A percentile compares a stretch with the other conserved stretches of the same genome.
Conservation (phyloP, 2,888 invertebrate species). For the Drosophila borborema region DNA sequence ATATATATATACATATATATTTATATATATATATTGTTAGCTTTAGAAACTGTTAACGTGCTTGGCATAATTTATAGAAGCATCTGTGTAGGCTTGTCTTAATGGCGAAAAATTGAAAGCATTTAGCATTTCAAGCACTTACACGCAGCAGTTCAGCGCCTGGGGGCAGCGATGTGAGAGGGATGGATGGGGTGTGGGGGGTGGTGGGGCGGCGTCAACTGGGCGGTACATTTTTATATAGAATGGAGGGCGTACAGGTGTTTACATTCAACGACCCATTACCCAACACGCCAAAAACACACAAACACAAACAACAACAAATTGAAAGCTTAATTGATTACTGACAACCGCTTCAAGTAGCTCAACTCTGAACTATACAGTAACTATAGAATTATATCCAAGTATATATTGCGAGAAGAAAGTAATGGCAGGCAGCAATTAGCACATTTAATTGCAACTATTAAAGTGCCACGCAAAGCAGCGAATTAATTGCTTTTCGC, state of each 20-base stretch:
- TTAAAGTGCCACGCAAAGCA: slow-evolving; percentile 44
- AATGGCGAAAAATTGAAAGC: slow-evolving; percentile 75
- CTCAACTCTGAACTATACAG: slow-evolving; percentile 12
- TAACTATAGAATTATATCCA: background rate
- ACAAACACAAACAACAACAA: slow-evolving; percentile 27
- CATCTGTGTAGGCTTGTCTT: slow-evolving; percentile 80
- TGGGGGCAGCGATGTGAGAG: background rate
- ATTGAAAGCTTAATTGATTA: slow-evolving; percentile 70
- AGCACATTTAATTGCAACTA: slow-evolving; percentile 65
- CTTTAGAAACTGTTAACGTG: slow-evolving; percentile 57
- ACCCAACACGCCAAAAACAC: slow-evolving; percentile 40
- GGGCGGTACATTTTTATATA: background rate
- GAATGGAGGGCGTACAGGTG: slow-evolving; percentile 29
- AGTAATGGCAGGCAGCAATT: slow-evolving; percentile 58
- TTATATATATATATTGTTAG: slow-evolving; percentile 1
- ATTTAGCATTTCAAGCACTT: slow-evolving; percentile 73
- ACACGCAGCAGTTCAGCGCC: slow-evolving; percentile 25
- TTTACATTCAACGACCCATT: slow-evolving; percentile 43
- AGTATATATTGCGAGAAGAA: slow-evolving; percentile 45
- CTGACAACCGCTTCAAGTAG: slow-evolving; percentile 32
- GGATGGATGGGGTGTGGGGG: background rate
- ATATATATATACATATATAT: background rate
- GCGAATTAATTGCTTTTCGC: slow-evolving; percentile 19
- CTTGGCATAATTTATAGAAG: slow-evolving; percentile 67
- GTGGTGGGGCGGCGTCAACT: background rate